Percentiles rank a stretch among this genome's conserved stretches.
Conservation (phyloP, 2,888 invertebrate genomes). For the Itoplectis maculator region DNA sequence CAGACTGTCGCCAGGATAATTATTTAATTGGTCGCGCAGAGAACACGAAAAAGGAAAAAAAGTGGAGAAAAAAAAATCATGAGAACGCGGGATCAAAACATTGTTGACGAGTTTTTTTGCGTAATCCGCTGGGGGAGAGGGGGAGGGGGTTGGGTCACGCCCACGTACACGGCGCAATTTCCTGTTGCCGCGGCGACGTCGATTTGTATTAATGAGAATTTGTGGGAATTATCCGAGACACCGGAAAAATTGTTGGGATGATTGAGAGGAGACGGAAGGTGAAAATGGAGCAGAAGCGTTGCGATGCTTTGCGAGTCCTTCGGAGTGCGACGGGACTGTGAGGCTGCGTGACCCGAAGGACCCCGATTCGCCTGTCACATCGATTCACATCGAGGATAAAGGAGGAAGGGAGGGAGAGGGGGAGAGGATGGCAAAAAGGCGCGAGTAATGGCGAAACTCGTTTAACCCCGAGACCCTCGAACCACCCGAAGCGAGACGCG, state of each 20-base stretch:
- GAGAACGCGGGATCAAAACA: not conserved
- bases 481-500: slow-evolving; percentile 23
- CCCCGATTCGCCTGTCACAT: slow-evolving; percentile 73
- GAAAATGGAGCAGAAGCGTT: too few species aligned
- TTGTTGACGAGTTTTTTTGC: slow-evolving; percentile 3
- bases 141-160: not conserved
- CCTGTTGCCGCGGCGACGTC: not conserved
- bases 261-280: too few species aligned
- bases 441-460: slow-evolving; percentile 66
- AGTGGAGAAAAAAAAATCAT: not conserved
- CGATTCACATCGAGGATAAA: slow-evolving; percentile 71
- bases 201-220: too few species aligned
- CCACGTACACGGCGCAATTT: not conserved
- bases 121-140: too few species aligned
- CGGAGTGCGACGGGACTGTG: slow-evolving; percentile 5
- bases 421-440: slow-evolving; percentile 31
- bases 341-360: slow-evolving; percentile 43
- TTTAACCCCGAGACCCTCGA: slow-evolving; percentile 61
- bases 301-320: too few species aligned
- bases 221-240: too few species aligned
- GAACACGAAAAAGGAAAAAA: too few species aligned
- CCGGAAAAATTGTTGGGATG: too few species aligned
- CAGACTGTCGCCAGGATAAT: slow-evolving; percentile 63
- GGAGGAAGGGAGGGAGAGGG: slow-evolving; percentile 19
- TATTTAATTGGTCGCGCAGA: slow-evolving; percentile 44